These are phyloP conservation scores for Choloepus hoffmanni DNA, from an alignment of 2,113 vertebrate genomes.

Conservation along the genomic window DNA sequence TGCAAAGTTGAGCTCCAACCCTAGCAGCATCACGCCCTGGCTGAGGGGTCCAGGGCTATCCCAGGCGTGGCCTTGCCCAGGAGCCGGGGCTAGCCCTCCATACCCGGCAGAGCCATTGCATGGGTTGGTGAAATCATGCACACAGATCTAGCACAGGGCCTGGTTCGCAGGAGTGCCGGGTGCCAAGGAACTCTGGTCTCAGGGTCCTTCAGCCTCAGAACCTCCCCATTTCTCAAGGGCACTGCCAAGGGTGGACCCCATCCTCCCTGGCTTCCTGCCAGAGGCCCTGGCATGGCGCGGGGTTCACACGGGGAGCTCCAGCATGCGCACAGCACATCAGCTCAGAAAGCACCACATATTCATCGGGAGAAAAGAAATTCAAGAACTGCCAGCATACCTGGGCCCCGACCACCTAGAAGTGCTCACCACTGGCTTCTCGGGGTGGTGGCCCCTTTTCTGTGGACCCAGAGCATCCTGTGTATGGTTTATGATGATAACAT, in stretches of 20 bases:
- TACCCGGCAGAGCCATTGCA: accelerated
- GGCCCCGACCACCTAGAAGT: neutral
- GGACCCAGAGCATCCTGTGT: neutral
- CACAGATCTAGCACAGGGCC: neutral
- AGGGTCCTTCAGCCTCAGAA: neutral
- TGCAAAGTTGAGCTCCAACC: neutral
- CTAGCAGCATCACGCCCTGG: neutral
- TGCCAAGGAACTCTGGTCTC: too few relatives aligned
- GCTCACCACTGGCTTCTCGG: neutral
- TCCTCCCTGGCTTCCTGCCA: neutral
- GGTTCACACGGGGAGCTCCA: neutral
- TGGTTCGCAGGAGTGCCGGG: neutral
- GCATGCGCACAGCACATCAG: neutral
- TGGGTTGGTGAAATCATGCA: accelerated
- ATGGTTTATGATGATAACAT: accelerated
- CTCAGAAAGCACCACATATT: accelerated
- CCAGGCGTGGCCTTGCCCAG: accelerated
- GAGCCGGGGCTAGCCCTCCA: neutral
- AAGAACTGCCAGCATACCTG: accelerated
- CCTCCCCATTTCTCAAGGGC: neutral
- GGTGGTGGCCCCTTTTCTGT: neutral
- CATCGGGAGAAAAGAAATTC: neutral
- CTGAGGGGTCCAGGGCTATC: neutral
- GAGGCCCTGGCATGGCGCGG: neutral
- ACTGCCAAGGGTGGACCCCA: neutral